These are phyloP conservation scores for Engraulis encrasicolus DNA, from an alignment of 2,113 vertebrate species.

Conservation along the genomic window DNA sequence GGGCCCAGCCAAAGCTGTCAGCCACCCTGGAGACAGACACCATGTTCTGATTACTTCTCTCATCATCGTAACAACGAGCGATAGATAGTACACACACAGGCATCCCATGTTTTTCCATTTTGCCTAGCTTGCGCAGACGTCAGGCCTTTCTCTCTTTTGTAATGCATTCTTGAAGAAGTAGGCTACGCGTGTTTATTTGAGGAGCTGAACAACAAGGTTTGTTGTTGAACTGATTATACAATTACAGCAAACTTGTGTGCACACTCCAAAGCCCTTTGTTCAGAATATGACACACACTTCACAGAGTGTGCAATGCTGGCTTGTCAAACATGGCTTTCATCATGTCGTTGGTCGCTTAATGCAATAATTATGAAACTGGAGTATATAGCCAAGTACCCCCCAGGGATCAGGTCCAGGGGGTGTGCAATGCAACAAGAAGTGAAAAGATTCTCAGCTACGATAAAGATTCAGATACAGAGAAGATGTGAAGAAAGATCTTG, in stretches of 20 bases:
- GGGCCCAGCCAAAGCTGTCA: too few relatives aligned
- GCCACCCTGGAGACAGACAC: too few relatives aligned
- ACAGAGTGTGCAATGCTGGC: background rate
- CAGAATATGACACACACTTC: background rate
- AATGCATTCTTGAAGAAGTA: background rate
- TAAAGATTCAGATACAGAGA: too few relatives aligned
- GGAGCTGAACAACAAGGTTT: background rate
- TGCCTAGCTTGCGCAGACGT: slow-evolving; percentile 25
- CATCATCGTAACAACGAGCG: background rate
- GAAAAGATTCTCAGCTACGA: too few relatives aligned
- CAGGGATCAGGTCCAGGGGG: too few relatives aligned
- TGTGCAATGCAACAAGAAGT: too few relatives aligned
- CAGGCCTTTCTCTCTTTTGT: background rate
- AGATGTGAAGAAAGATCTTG: too few relatives aligned
- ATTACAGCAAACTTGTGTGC: background rate
- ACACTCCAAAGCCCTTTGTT: background rate
- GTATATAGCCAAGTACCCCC: too few relatives aligned
- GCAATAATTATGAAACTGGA: too few relatives aligned
- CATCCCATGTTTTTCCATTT: slow-evolving; percentile 21
- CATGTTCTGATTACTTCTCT: slow-evolving; percentile 11
- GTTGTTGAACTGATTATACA: background rate
- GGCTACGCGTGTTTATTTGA: background rate
- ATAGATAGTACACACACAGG: too few relatives aligned
- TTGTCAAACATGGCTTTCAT: background rate
- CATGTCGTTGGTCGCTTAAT: background rate